phyloP scores from a whole-genome alignment of 2,113 vertebrate genomes.

The Saccopteryx leptura region DNA sequence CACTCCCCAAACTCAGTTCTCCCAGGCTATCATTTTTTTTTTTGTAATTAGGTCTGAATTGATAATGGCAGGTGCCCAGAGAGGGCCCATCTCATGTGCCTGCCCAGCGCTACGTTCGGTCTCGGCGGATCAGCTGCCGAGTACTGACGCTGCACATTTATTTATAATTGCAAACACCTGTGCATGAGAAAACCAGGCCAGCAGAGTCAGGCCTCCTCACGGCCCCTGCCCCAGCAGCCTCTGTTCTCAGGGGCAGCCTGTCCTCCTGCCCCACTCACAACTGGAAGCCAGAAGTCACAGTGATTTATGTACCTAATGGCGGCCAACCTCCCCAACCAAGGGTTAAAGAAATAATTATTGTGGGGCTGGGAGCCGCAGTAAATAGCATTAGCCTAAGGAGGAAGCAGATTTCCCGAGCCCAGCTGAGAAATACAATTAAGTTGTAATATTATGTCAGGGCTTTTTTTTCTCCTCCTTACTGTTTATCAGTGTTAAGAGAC shows the following conservation, averaged over 20 bases:
- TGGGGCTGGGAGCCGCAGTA: constrained; percentile 73
- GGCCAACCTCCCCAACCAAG: constrained; percentile 10
- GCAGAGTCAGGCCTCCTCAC: background rate
- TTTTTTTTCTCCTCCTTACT: constrained; percentile 62
- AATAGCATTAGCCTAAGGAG: constrained; percentile 81
- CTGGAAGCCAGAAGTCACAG: background rate
- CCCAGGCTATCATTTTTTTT: background rate
- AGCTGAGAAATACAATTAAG: constrained; percentile 84
- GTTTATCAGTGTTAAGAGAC: constrained; percentile 82
- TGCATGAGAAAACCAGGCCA: constrained; percentile 78
- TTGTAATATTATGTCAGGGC: constrained; percentile 82
- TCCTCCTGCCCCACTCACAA: background rate
- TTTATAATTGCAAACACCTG: constrained; percentile 80
- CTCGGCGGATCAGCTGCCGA: constrained; percentile 68
- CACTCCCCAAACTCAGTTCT: constrained; percentile 31
- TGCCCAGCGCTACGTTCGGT: constrained; percentile 63
- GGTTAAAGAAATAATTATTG: constrained; percentile 82
- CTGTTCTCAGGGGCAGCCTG: background rate
- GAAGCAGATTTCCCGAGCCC: constrained; percentile 81
- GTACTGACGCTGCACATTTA: constrained; percentile 79
- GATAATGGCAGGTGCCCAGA: constrained; percentile 47
- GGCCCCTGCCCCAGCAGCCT: background rate
- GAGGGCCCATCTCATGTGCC: constrained; percentile 59
- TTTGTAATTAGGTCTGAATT: constrained; percentile 60
- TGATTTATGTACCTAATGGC: constrained; percentile 5